Evolutionary conservation across 2,113 vertebrate species (phyloP), one percentile per base, ranked within the genome.

Genomic region (Atrichornis clamosus): DNA sequence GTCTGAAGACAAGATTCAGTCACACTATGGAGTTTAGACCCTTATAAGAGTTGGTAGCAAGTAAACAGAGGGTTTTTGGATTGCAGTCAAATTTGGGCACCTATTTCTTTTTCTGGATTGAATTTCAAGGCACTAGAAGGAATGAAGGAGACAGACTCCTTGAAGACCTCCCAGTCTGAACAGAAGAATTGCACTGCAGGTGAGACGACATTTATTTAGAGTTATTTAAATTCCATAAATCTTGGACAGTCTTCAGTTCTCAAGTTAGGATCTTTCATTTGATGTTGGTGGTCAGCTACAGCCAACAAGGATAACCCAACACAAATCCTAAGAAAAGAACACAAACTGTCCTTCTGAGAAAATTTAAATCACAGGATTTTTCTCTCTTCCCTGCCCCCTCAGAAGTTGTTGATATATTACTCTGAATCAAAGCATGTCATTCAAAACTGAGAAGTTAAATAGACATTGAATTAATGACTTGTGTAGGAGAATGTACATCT

Each of bases 101-200:
- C 47, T 47, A 30, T 3, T 52, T 90, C 26, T 83, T 93, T 75
- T 82, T 79, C 65, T 84, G 41, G 35, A 47, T 73, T 83, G 50
- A 90, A 80, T 94, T 83, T 28, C 53, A 83, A 85, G 33, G 26
- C 30, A 68, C 30, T 94, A 67, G 64, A 72, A 35, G 21, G 8
- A 70, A 63, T 41, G 13, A 77, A 84, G 67, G 59, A 93, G 74
- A 52, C 30, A 83, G 32, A 77, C 3, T 90, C 17, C 19, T 44
- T 77, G 50, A 73, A 74, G 92, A 95, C 92, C 93, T 96, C 94
- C 87, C 74, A 76, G 58, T 62, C 53, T 89, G 93, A 94, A 72
- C 16, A 81, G 65, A 82, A 85, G 44, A 70, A 28, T 27, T 68
- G 42, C 69, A 50, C 19, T 81, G 15, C 42, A 90, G 56, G 65